Evolutionary conservation across 1,140 invertebrate species (phyloP), one percentile per base, ranked within the genome.

Genomic region (Oncopeltus fasciatus): DNA sequence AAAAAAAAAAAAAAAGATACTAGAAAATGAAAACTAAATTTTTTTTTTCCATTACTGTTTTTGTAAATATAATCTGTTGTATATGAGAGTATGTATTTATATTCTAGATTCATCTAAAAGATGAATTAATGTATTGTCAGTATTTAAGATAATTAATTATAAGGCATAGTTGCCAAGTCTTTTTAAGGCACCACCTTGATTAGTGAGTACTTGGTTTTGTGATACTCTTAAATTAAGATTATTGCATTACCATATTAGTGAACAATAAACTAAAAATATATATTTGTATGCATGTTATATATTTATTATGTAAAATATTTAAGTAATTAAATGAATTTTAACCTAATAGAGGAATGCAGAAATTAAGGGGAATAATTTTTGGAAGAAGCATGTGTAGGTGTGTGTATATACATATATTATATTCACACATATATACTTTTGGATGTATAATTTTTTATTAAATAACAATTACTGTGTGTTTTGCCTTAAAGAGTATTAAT

Each of bases 181-280:
- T 53, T 24, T 53, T 24, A 20, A 46, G 49, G 49, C 18, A 26
- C 49, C 49, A 53, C 24, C 3, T 2, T 24, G 24, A 53, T 24
- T 14, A 24, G 2, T 26, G 49, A 53, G 8, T 14, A 24, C 26
- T 14, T 53, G 49, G 49, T 53, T 53, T 53, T 53, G 49, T 53
- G 49, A 53, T 53, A 53, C 26, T 53, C 49, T 53, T 53, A 53
- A 53, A 53, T 53, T 53, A 53, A 53, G 49, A 53, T 53, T 53
- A 53, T 53, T 53, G 49, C 49, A 53, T 26, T 53, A 53, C 49
- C 49, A 8, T 24, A 53, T 53, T 24, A 53, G 49, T 53, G 49
- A n/a, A n/a, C n/a, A n/a, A n/a, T n/a, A n/a, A n/a, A n/a, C n/a
- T n/a, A n/a, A n/a, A n/a, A n/a, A n/a, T n/a, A n/a, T n/a, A n/a